Base-by-base conservation (phyloP, 2,797 vertebrate genomes). In the Bovichtus diacanthus region DNA sequence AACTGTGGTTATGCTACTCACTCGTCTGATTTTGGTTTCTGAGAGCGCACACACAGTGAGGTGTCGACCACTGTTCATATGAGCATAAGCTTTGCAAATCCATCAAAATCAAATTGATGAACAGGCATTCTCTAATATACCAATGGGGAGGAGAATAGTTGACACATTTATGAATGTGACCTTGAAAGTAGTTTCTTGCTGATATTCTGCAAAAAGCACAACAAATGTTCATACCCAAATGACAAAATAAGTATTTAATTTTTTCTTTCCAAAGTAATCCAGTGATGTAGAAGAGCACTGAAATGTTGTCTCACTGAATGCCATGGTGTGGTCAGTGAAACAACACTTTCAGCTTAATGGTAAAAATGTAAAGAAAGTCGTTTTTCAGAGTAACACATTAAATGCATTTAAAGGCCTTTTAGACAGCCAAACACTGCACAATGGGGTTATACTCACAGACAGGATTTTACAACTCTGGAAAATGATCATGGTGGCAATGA, bases 21-120 rank as follows among this genome's bases (percentile, higher is more conserved):
- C 29, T 50, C 4, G 19, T 68, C 23, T 39, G 39, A 60, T 64
- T 66, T 71, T 31, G 47, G 19, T 58, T 74, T 59, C 21, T 69
- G 21, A 46, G 43, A 60, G 23, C 5, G 4, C 16, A 44, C 11
- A 34, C 44, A 10, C 31, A 31, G 29, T 8, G 44, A 63, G 23
- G 38, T 61, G 18, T 15, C 64, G 41, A 50, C 29, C 16, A 34
- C 29, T 58, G 31, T 70, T 38, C 50, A 23, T 50, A 27, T 18
- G 5, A 13, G 6, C 11, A 25, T 9, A 23, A 25, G 25, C 13
- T 19, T 9, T 16, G 3, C 6, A 21, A 69, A 13, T 69, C 34
- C n/a, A 63, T 72, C 8, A 58, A 9, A 38, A 58, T 50, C 25
- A 60, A 47, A 39, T 5, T 12, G 23, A 72, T 39, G 6, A 38